Conservation (phyloP, 2,888 invertebrate species). For the Prionchulus punctatus region DNA sequence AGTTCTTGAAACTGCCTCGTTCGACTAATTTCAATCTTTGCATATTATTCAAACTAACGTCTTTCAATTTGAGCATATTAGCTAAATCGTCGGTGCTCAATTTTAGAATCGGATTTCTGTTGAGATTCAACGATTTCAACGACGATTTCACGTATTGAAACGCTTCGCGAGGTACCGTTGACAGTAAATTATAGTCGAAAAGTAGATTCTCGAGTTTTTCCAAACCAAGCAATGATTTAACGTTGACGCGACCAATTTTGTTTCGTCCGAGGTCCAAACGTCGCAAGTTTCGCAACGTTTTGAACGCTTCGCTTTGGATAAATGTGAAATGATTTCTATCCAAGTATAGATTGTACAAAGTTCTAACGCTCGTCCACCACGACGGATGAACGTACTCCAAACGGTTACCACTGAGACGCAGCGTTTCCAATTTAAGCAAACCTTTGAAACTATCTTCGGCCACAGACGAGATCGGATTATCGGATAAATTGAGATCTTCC, state of each 20-base stretch:
- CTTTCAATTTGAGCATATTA: constrained; percentile 23
- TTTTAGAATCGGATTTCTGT: constrained; percentile 20
- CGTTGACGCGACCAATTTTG: constrained; percentile 30
- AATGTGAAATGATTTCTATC: constrained; percentile 8
- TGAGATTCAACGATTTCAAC: constrained; percentile 17
- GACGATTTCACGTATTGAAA: constrained; percentile 16
- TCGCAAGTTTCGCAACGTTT: constrained; percentile 3
- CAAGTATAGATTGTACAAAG: constrained; percentile 9
- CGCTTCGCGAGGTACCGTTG: constrained; percentile 15
- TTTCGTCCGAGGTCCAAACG: constrained; percentile 15
- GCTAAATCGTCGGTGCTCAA: constrained; percentile 22
- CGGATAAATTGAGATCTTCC: constrained; percentile 26
- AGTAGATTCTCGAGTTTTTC: constrained; percentile 22
- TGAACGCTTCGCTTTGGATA: constrained; percentile 8
- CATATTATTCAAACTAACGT: constrained; percentile 32
- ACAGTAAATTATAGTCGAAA: constrained; percentile 20
- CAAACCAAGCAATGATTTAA: constrained; percentile 34
- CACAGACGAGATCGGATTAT: constrained; percentile 27
- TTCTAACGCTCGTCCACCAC: constrained; percentile 10
- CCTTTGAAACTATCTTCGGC: constrained; percentile 30
- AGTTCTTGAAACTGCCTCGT: constrained; percentile 32
- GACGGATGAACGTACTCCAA: constrained; percentile 14
- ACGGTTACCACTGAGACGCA: constrained; percentile 27
- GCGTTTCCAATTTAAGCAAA: constrained; percentile 23
- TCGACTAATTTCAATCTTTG: constrained; percentile 33